Evolutionary conservation across 1,140 invertebrate species (phyloP).

Genomic region (Tribolium madens): DNA sequence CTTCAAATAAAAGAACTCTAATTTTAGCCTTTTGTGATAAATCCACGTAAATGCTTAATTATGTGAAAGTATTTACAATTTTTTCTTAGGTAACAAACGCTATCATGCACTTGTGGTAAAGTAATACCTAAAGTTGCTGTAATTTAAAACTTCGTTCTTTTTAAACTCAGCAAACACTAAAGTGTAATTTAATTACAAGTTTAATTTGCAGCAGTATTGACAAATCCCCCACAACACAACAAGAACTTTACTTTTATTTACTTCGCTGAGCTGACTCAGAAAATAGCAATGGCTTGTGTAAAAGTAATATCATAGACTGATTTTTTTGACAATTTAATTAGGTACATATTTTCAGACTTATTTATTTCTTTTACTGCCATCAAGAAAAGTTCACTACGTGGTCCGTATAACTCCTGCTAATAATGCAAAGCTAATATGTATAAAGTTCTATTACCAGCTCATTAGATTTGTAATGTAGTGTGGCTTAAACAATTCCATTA

Average conservation of each 20-base stretch:
- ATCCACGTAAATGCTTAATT: too few species aligned
- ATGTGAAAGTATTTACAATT: too few species aligned
- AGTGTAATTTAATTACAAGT: constrained; percentile 9
- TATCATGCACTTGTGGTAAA: neutral
- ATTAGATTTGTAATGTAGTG: constrained; percentile 60
- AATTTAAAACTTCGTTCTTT: neutral
- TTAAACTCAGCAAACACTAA: neutral
- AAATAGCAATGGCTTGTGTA: neutral
- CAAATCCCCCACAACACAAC: neutral
- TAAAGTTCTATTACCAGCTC: constrained; percentile 54
- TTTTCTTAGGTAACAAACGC: too few species aligned
- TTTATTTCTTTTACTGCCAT: too few species aligned
- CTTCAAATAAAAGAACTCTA: too few species aligned
- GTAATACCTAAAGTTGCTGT: neutral
- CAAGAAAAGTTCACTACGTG: neutral
- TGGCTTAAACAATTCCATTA: constrained; percentile 60
- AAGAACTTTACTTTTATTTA: constrained; percentile 1
- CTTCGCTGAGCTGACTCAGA: neutral
- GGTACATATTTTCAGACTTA: neutral
- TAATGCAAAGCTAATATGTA: constrained; percentile 5
- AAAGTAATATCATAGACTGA: neutral
- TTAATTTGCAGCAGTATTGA: constrained; percentile 14
- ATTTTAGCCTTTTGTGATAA: too few species aligned
- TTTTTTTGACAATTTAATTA: constrained; percentile 10
- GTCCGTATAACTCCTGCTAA: neutral